Evolutionary conservation across 23 tunicate species (phyloP).

Genomic region (Trididemnum nubilum): DNA sequence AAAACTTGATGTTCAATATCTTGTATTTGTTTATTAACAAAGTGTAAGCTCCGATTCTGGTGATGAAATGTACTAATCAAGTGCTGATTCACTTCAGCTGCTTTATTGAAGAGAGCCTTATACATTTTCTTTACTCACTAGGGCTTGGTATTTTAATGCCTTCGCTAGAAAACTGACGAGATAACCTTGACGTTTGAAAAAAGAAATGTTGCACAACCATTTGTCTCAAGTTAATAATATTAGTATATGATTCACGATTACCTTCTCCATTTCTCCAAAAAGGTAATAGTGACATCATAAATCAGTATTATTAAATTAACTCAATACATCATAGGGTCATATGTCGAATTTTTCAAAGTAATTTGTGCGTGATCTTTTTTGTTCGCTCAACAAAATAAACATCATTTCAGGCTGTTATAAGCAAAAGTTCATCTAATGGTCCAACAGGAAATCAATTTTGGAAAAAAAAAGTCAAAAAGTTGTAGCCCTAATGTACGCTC

Average conservation of each 20-base stretch:
- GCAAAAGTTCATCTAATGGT: background rate
- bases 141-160: no score
- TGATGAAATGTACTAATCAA: no score
- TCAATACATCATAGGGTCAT: background rate
- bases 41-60: no score
- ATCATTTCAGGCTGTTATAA: background rate
- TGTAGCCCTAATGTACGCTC: background rate
- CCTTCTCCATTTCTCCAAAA: background rate
- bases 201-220: background rate
- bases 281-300: background rate
- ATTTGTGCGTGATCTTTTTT: background rate
- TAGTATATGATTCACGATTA: background rate
- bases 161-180: no score
- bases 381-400: background rate
- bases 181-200: no score
- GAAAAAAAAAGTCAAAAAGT: background rate
- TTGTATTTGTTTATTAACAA: no score
- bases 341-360: background rate
- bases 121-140: no score
- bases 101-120: no score
- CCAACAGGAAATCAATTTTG: background rate
- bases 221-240: background rate
- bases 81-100: no score
- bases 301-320: background rate
- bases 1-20: no score